phyloP scores from a whole-genome alignment of 2,888 invertebrate species.

The Drosophila recens region DNA sequence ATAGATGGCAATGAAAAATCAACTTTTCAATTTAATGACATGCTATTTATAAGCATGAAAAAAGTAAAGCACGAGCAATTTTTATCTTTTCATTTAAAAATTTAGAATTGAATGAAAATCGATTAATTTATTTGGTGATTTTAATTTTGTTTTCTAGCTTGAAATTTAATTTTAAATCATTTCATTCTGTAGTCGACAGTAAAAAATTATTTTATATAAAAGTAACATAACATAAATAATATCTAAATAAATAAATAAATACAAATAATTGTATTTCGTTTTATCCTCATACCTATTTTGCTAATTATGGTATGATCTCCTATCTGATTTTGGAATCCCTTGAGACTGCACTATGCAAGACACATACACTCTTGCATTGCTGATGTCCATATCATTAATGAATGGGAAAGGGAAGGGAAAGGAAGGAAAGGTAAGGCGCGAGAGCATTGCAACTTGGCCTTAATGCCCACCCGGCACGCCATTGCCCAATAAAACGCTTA shows the following conservation, averaged over 20 bases:
- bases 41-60: neutral
- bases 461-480: conserved; percentile 79
- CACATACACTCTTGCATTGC: conserved; percentile 62
- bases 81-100: too few relatives aligned
- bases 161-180: too few relatives aligned
- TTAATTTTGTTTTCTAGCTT: too few relatives aligned
- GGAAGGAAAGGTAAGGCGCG: conserved; percentile 31
- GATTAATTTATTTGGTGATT: too few relatives aligned
- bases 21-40: conserved; percentile 20
- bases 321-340: conserved; percentile 4
- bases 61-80: neutral
- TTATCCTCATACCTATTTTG: neutral
- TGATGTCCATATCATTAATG: conserved; percentile 70
- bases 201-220: too few relatives aligned
- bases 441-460: conserved; percentile 44
- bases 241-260: neutral
- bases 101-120: too few relatives aligned
- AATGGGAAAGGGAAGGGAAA: conserved; percentile 35
- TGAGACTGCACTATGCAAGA: conserved; percentile 45
- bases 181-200: too few relatives aligned
- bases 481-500: conserved; percentile 80
- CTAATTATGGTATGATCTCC: neutral
- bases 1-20: conserved; percentile 7
- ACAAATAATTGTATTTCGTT: too few relatives aligned
- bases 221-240: neutral